Evolutionary conservation across 1,140 invertebrate genomes (phyloP), one percentile per base, ranked within the genome.

Genomic region (Sitodiplosis mosellana): DNA sequence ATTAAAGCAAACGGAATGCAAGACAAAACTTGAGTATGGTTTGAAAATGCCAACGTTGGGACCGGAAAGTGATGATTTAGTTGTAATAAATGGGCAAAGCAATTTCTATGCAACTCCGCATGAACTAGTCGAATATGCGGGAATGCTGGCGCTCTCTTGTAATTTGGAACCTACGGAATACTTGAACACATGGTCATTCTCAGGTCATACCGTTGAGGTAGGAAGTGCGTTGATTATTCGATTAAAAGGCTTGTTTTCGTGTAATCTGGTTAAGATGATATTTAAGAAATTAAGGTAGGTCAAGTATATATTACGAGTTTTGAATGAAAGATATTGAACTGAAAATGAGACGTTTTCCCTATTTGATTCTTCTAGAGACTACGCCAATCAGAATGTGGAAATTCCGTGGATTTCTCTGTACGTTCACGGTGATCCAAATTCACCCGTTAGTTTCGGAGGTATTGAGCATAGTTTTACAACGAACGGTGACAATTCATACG

Each of bases 51-150:
- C 70, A 21, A 42, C 47, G 46, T 67, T 19, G 51, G 59, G 11
- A 12, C 6, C 41, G 20, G 11, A 27, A 10, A 27, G 4, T 27
- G 27, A 27, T 27, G 27, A 27, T 5, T 27, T 27, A 10, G 27
- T 27, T 27, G 27, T 5, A 3, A 5, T 27, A 27, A 27, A 27
- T 27, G 27, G 27, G 10, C 27, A 27, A 27, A 17, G 36, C 12
- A 17, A 38, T 3, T 19, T 43, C 4, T 43, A 20, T 12, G n/a
- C 18, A 7, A 18, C 41, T 34, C 17, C 14, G 11, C 20, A 48
- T 22, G 56, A 67, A 45, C 65, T 75, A 50, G 61, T 70, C 2
- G 70, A 75, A 53, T 76, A 73, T 72, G 56, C 75, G 45, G 73
- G 71, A 46, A 57, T 71, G 52, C 60, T 71, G 21, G 61, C 61